Evolutionary conservation across 2,888 invertebrate genomes (phyloP).

Genomic region (Uloborus plumipes): DNA sequence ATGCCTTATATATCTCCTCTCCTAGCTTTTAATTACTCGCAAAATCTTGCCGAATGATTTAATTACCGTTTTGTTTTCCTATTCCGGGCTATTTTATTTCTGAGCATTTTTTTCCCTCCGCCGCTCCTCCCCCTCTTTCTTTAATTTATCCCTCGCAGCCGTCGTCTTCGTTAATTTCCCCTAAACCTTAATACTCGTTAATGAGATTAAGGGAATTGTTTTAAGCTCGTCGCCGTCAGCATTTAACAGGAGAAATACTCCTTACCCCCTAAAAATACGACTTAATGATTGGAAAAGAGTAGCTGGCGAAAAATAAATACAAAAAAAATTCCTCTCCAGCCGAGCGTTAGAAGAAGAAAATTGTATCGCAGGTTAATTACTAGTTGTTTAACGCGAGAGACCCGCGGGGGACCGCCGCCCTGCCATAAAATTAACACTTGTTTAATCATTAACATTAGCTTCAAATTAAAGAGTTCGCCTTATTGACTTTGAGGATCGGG

Average conservation of each 20-base stretch:
- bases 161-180: conserved; percentile 48
- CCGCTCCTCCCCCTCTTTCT: conserved; percentile 11
- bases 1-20: conserved; percentile 44
- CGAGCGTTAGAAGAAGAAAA: conserved; percentile 42
- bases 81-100: conserved; percentile 16
- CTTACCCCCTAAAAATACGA: conserved; percentile 49
- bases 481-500: conserved; percentile 60
- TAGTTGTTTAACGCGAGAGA: conserved; percentile 57
- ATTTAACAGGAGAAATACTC: conserved; percentile 26
- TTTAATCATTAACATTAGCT: conserved; percentile 65
- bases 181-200: conserved; percentile 61
- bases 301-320: conserved; percentile 34
- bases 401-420: conserved; percentile 46
- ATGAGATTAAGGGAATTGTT: conserved; percentile 62
- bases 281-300: conserved; percentile 55
- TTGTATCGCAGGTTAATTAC: conserved; percentile 62
- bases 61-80: conserved; percentile 59
- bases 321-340: conserved; percentile 20
- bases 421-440: conserved; percentile 64
- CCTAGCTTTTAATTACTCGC: conserved; percentile 57
- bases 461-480: conserved; percentile 60
- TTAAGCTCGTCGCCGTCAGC: conserved; percentile 56
- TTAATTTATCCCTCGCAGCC: conserved; percentile 40
- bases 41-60: conserved; percentile 63
- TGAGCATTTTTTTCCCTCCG: conserved; percentile 8